Conservation (phyloP, 1,140 invertebrate species). For the Brachionus rotundiformis region DNA sequence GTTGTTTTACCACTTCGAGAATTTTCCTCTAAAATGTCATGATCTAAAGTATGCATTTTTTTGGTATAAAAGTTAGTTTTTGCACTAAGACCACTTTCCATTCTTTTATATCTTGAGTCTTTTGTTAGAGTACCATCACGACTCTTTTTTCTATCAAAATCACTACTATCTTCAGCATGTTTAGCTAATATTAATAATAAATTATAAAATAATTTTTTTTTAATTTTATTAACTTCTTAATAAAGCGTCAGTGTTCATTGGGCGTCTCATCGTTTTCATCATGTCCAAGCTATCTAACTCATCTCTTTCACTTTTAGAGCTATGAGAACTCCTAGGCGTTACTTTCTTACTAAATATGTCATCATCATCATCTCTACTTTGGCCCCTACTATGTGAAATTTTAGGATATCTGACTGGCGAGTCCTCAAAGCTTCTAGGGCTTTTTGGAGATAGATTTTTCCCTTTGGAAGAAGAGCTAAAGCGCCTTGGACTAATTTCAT, state of each 20-base stretch:
- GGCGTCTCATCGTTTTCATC: constrained; percentile 36
- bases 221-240: not conserved
- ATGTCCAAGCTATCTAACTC: constrained; percentile 17
- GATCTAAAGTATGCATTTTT: not conserved
- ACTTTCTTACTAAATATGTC: not conserved
- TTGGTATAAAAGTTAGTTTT: constrained; percentile 14
- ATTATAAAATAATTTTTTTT: not conserved
- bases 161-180: not conserved
- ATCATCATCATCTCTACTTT: constrained; percentile 12
- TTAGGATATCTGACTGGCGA: not conserved
- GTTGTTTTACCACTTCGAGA: constrained; percentile 26
- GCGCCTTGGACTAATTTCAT: not conserved
- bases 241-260: not conserved
- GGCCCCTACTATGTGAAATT: not conserved
- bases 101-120: constrained; percentile 2
- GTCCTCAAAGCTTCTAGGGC: not conserved
- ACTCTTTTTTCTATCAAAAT: not conserved
- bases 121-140: not conserved
- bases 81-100: constrained; percentile 4
- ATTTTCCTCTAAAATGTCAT: constrained; percentile 19
- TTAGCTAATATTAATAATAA: not conserved
- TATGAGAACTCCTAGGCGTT: constrained; percentile 22
- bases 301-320: not conserved
- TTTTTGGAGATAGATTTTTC: constrained; percentile 27
- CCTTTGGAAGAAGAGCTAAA: not conserved